Conservation (phyloP, 1,140 invertebrate genomes). For the Drosophila mayri region DNA sequence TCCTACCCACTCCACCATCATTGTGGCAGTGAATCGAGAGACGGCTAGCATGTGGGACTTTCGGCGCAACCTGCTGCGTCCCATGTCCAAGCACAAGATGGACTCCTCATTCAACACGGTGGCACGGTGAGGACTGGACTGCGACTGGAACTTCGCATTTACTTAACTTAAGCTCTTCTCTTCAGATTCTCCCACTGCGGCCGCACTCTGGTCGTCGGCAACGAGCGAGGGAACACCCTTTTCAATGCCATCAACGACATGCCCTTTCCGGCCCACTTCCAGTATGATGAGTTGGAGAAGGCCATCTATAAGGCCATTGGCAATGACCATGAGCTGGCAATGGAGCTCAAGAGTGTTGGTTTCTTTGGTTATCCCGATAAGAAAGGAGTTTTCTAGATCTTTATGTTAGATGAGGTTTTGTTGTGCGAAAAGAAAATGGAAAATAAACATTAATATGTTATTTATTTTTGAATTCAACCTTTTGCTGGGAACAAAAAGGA, state of each 20-base stretch:
- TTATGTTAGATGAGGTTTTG: neutral
- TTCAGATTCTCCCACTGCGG: slow-evolving; percentile 88
- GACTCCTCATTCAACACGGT: slow-evolving; percentile 80
- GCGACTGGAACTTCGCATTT: too few species aligned
- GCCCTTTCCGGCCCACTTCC: slow-evolving; percentile 89
- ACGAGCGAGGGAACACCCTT: slow-evolving; percentile 88
- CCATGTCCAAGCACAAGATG: slow-evolving; percentile 86
- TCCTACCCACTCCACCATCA: slow-evolving; percentile 92
- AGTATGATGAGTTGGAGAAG: slow-evolving; percentile 87
- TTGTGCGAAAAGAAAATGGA: neutral
- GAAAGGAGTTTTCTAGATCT: slow-evolving; percentile 17
- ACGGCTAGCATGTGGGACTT: slow-evolving; percentile 90
- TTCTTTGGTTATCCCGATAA: slow-evolving; percentile 82
- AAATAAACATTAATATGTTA: neutral
- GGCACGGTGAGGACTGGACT: too few species aligned
- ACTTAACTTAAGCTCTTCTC: neutral
- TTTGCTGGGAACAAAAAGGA: too few species aligned
- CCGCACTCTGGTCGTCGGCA: slow-evolving; percentile 88
- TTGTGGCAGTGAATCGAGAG: slow-evolving; percentile 90
- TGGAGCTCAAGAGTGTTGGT: slow-evolving; percentile 87
- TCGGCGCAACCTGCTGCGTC: slow-evolving; percentile 87
- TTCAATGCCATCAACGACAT: slow-evolving; percentile 89
- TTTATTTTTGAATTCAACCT: too few species aligned
- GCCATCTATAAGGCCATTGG: slow-evolving; percentile 87
- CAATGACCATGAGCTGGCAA: slow-evolving; percentile 87